phyloP scores from a whole-genome alignment of 1,140 invertebrate species.

The Sitobion miscanthi region DNA sequence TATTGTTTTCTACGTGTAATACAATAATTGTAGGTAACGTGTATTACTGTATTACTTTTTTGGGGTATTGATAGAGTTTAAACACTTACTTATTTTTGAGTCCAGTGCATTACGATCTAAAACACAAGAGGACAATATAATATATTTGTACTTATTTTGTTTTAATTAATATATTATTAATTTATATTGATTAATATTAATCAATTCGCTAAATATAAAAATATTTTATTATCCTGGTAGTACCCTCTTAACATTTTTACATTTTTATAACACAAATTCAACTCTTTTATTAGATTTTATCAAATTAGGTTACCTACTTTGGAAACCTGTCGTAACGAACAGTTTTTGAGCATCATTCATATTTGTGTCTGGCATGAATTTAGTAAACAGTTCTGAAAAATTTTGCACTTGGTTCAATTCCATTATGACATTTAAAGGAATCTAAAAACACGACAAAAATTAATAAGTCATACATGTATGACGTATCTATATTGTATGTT shows the following conservation, averaged over 20 bases:
- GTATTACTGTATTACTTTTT: too few relatives aligned
- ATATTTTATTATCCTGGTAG: neutral
- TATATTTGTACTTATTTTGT: neutral
- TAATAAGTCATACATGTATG: neutral
- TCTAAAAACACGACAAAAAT: neutral
- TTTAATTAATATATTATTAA: too few relatives aligned
- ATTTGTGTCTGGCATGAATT: slow-evolving; percentile 1
- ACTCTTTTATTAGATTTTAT: neutral
- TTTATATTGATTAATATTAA: neutral
- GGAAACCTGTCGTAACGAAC: neutral
- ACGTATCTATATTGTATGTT: too few relatives aligned
- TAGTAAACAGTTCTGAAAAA: neutral
- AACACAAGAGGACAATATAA: neutral
- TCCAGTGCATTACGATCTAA: neutral
- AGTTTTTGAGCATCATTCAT: neutral
- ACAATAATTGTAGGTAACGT: neutral
- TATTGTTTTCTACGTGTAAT: neutral
- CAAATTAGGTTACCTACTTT: neutral
- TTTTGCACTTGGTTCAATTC: slow-evolving; percentile 11
- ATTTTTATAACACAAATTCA: neutral
- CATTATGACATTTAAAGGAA: slow-evolving; percentile 12
- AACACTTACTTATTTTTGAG: slow-evolving; percentile 13
- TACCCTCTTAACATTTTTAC: neutral
- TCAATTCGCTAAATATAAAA: neutral
- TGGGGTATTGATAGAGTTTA: neutral